Evolutionary conservation across 2,888 invertebrate genomes (phyloP).

Genomic region (Nezara viridula): DNA sequence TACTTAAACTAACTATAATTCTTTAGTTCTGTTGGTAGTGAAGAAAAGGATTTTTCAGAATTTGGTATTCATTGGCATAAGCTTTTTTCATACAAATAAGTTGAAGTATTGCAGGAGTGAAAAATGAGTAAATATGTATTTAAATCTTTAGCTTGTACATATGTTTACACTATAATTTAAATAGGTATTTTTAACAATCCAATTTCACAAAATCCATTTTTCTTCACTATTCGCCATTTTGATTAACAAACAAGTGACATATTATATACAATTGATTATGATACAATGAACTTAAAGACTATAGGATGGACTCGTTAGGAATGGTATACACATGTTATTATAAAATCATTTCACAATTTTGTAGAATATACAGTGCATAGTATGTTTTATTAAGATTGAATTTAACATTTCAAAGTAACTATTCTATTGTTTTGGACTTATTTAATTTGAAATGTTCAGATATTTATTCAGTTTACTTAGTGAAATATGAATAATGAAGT

Average conservation of each 20-base stretch:
- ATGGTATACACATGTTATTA: constrained; percentile 33
- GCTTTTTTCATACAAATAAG: not conserved
- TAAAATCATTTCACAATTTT: not conserved
- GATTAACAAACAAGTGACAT: not conserved
- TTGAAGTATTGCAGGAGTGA: not conserved
- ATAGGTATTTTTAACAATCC: not conserved
- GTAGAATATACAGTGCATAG: not conserved
- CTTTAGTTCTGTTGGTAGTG: not conserved
- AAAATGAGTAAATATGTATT: not conserved
- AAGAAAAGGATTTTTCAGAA: not conserved
- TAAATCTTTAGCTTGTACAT: not conserved
- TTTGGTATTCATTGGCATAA: not conserved
- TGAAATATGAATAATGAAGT: not conserved
- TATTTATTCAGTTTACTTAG: not conserved
- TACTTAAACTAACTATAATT: constrained; percentile 23
- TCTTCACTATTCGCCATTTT: constrained; percentile 2
- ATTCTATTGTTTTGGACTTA: not conserved
- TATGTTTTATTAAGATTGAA: not conserved
- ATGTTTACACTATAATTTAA: not conserved
- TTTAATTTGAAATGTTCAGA: not conserved
- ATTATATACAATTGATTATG: constrained; percentile 53
- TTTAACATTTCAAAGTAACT: not conserved
- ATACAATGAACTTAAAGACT: constrained; percentile 52
- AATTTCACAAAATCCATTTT: not conserved
- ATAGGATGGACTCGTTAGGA: constrained; percentile 57